Base-by-base conservation (phyloP, 2,797 vertebrate genomes). In the Pygocentrus nattereri region DNA sequence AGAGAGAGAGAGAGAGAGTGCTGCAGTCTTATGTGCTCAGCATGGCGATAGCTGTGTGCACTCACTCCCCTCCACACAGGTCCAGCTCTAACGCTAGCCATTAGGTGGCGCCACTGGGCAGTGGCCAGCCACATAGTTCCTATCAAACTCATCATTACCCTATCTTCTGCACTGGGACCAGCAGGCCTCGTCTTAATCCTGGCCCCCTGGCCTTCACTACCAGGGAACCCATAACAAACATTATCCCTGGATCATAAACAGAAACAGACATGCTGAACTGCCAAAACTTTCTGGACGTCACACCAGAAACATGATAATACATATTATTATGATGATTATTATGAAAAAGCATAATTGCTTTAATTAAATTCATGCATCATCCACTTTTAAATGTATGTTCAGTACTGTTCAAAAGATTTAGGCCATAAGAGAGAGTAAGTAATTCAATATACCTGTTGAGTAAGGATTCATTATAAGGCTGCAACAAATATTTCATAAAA, bases 11-110 rank as follows among this genome's bases (percentile, higher is more conserved):
- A 81, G 76, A 85, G 76, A 58, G 79, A 74, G 71, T 34, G 52
- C 92, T 92, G 93, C 93, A 93, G 91, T 92, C 88, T 90, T 88
- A 91, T 93, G 91, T 93, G 92, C 86, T 85, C 84, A 70, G 93
- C 90, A 93, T 93, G 76, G 84, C 80, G 90, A 94, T 93, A 81
- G 86, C 85, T 67, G 34, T 67, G 78, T 68, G 74, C 27, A 71
- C 77, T 85, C 76, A 71, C 77, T 83, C 47, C 49, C 68, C 31
- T 78, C 76, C 6, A 56, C 19, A 47, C 5, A 82, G 15, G 54
- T 73, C 13, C 13, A 54, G 74, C 67, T 52, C 8, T 54, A 44
- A 74, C 54, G 50, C 52, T 74, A 2, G 47, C 87, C 91, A 90
- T 80, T 7, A 87, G 91, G 76, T 88, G 91, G 91, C 85, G 62